phyloP scores from a whole-genome alignment of 1,140 invertebrate genomes.

The Atta texana region DNA sequence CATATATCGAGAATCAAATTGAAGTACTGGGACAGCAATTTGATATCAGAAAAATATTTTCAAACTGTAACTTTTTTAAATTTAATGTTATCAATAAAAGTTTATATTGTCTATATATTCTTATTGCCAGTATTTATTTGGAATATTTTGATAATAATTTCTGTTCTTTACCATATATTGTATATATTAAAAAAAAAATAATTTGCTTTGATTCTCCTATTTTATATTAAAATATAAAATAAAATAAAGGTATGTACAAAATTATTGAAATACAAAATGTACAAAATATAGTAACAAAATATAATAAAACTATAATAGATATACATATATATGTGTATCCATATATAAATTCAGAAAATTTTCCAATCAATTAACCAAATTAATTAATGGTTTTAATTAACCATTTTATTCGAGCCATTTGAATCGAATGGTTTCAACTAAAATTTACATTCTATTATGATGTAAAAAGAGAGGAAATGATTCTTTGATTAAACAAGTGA shows the following conservation, averaged over 20 bases:
- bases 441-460: neutral
- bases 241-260: neutral
- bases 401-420: neutral
- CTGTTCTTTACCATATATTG: neutral
- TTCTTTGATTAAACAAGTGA: slow-evolving; percentile 20
- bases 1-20: neutral
- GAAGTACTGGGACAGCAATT: neutral
- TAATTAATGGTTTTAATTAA: slow-evolving; percentile 38
- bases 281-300: neutral
- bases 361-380: slow-evolving; percentile 20
- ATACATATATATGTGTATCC: neutral
- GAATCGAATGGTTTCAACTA: slow-evolving; percentile 32
- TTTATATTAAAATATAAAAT: slow-evolving; percentile 23
- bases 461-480: neutral
- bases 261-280: too few relatives aligned
- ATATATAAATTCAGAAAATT: neutral
- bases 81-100: neutral
- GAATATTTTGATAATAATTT: slow-evolving; percentile 18
- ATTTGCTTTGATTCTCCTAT: neutral
- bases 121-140: too few relatives aligned
- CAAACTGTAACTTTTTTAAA: neutral
- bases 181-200: slow-evolving; percentile 10
- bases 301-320: neutral
- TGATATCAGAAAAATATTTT: slow-evolving; percentile 7
- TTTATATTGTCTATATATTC: slow-evolving; percentile 13